phyloP scores from a whole-genome alignment of 2,797 vertebrate genomes.

The Neosilurus hyrtlii region DNA sequence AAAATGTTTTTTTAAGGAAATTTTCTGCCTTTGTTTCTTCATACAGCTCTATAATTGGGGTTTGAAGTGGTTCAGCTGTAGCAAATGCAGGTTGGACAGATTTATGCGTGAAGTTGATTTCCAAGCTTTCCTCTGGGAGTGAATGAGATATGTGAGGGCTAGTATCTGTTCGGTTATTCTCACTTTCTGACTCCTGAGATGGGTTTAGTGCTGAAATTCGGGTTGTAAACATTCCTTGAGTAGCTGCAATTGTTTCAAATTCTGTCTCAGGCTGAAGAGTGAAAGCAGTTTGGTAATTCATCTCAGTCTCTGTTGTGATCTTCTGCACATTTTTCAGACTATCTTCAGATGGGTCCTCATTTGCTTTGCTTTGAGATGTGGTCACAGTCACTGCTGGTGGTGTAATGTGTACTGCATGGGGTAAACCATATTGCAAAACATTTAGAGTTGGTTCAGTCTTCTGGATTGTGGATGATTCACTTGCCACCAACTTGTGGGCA shows the following conservation, averaged over 20 bases:
- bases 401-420: slow-evolving; percentile 1
- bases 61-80: not conserved
- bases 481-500: slow-evolving; percentile 11
- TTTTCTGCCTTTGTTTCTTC: not conserved
- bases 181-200: slow-evolving; percentile 30
- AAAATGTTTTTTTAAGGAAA: not conserved
- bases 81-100: not conserved
- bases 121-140: not conserved
- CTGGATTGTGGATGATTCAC: slow-evolving; percentile 13
- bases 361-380: slow-evolving; percentile 21
- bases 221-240: slow-evolving; percentile 33
- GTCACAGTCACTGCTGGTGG: slow-evolving; percentile 23
- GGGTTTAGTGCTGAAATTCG: slow-evolving; percentile 28
- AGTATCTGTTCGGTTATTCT: slow-evolving; percentile 27
- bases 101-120: slow-evolving; percentile 13
- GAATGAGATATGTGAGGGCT: slow-evolving; percentile 6
- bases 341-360: slow-evolving; percentile 33
- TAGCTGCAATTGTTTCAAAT: slow-evolving; percentile 26
- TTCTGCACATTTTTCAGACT: slow-evolving; percentile 22
- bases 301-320: slow-evolving; percentile 25
- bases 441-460: not conserved
- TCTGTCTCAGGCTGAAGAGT: slow-evolving; percentile 16
- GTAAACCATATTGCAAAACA: slow-evolving; percentile 6
- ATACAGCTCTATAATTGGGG: not conserved
- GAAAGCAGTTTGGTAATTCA: slow-evolving; percentile 28